phyloP scores from a whole-genome alignment of 2,797 vertebrate genomes.

The Thamnophis elegans region DNA sequence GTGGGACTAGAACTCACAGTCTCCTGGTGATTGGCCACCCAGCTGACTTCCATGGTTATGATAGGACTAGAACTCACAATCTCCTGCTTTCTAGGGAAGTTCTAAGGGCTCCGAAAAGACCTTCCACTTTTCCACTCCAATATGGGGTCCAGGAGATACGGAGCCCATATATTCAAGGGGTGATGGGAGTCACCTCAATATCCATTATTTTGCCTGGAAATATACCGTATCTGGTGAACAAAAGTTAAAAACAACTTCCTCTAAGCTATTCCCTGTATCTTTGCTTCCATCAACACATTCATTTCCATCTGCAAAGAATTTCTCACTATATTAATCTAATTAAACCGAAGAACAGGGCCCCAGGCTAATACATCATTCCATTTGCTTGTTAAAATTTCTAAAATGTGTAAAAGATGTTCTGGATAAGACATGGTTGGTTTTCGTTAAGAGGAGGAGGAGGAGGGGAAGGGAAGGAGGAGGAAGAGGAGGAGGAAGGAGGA shows the following conservation, averaged over 20 bases:
- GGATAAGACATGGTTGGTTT: conserved; percentile 9
- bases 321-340: conserved; percentile 28
- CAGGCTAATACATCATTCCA: background rate
- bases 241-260: background rate
- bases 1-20: rapidly evolving
- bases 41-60: background rate
- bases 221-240: background rate
- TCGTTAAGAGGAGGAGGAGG: background rate
- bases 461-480: background rate
- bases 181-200: too few species aligned
- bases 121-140: conserved; percentile 9
- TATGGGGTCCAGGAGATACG: background rate
- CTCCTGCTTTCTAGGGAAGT: conserved; percentile 12
- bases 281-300: background rate
- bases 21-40: background rate
- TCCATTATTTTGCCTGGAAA: background rate
- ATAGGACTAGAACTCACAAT: background rate
- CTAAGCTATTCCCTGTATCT: background rate
- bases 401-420: background rate
- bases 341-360: conserved; percentile 6
- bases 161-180: background rate
- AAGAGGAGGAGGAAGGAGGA: background rate
- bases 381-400: background rate
- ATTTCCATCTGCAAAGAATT: conserved; percentile 28
- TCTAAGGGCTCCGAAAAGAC: conserved; percentile 43